Conservation (phyloP, 2,113 vertebrate species). For the Shinisaurus crocodilurus region DNA sequence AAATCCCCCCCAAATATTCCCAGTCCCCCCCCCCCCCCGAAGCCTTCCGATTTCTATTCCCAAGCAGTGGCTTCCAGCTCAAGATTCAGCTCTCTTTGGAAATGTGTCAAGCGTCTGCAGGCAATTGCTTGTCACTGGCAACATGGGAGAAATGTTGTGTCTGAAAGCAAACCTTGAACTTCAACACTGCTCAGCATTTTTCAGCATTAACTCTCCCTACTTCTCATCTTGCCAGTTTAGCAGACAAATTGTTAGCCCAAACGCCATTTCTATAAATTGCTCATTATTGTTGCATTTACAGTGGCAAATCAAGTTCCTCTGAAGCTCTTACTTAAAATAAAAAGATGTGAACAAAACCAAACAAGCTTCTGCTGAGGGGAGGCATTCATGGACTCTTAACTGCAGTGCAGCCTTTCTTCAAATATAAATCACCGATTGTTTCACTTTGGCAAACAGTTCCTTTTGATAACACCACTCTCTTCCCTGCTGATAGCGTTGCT, state of each 20-base stretch:
- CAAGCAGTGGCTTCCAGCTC: neutral
- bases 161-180: neutral
- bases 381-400: conserved; percentile 30
- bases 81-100: neutral
- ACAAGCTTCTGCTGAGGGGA: conserved; percentile 13
- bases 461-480: conserved; percentile 50
- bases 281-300: conserved; percentile 36
- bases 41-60: no score
- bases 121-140: neutral
- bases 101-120: neutral
- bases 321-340: neutral
- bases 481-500: conserved; percentile 59
- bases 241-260: neutral
- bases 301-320: conserved; percentile 38
- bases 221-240: neutral
- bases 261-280: neutral
- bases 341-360: conserved; percentile 59
- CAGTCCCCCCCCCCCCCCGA: no score
- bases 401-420: conserved; percentile 41
- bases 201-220: neutral
- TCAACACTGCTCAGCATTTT: neutral
- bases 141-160: neutral
- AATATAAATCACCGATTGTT: conserved; percentile 34
- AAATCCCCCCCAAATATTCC: no score
- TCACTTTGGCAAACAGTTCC: conserved; percentile 58